Conservation (phyloP, 2,113 vertebrate genomes). For the Pachypanchax playfairii region DNA sequence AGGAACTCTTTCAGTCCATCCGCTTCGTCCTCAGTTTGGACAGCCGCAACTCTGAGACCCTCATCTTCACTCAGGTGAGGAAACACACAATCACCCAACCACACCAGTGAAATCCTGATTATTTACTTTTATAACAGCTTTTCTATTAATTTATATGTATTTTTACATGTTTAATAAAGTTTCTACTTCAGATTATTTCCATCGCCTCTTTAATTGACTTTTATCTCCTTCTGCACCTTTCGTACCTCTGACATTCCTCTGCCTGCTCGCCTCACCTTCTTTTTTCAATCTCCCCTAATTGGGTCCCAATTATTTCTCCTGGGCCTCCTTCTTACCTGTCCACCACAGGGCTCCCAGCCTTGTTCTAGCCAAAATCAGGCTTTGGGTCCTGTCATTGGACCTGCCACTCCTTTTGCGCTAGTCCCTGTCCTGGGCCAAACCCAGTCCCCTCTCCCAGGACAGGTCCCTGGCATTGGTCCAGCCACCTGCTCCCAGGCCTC, state of each 20-base stretch:
- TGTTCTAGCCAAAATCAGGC: conserved; percentile 77
- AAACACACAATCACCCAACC: neutral
- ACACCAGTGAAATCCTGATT: no score
- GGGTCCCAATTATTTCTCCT: conserved; percentile 33
- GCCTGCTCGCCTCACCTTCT: conserved; percentile 25
- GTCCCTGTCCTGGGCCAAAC: conserved; percentile 46
- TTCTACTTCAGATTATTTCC: conserved; percentile 2
- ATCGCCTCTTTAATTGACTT: conserved; percentile 44
- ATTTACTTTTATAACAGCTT: no score
- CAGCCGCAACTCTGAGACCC: conserved; percentile 94
- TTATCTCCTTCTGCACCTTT: conserved; percentile 30
- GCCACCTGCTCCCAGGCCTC: conserved; percentile 81
- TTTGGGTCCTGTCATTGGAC: conserved; percentile 39
- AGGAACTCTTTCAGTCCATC: conserved; percentile 97
- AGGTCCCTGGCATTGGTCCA: conserved; percentile 76
- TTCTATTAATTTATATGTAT: no score
- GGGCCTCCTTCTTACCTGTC: conserved; percentile 54
- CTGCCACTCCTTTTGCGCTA: conserved; percentile 57
- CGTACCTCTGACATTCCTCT: conserved; percentile 35
- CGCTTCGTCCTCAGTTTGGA: conserved; percentile 97
- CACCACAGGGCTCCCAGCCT: conserved; percentile 72
- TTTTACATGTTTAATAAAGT: neutral
- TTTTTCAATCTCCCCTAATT: conserved; percentile 41
- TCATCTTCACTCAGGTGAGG: conserved; percentile 95
- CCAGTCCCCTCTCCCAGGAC: conserved; percentile 53